Conservation (phyloP, 2,113 vertebrate genomes). For the Rhea pennata region DNA sequence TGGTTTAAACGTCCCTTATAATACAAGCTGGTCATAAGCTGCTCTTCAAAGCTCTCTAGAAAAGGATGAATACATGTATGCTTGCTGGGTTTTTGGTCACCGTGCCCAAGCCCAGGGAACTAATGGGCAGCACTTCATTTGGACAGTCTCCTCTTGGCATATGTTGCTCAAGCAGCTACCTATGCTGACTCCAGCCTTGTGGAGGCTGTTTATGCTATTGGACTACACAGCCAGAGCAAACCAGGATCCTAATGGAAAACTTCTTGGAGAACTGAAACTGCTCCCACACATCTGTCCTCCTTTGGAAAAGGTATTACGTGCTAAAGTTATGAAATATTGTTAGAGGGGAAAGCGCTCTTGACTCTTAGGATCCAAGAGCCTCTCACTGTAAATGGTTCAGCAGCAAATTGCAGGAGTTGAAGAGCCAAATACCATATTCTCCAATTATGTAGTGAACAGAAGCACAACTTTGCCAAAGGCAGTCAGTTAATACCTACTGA, state of each 20-base stretch:
- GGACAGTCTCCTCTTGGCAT: not conserved
- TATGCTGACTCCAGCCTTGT: not conserved
- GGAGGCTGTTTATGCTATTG: not conserved
- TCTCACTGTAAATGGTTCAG: not conserved
- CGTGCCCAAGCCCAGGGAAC: not conserved
- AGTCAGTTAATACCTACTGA: conserved; percentile 3
- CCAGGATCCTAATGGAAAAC: conserved; percentile 39
- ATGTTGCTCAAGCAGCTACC: not conserved
- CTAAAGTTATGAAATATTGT: conserved; percentile 46
- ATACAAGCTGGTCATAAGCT: not conserved
- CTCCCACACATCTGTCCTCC: conserved; percentile 50
- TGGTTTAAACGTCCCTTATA: not conserved
- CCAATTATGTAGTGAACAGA: not conserved
- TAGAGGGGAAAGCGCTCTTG: not conserved
- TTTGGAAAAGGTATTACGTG: conserved; percentile 45
- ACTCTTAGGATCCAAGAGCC: not conserved
- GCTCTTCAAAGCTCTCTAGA: not conserved
- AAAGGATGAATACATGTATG: not conserved
- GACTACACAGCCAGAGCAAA: not conserved
- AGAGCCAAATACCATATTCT: conserved; percentile 5
- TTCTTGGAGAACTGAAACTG: conserved; percentile 43
- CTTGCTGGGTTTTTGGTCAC: not conserved
- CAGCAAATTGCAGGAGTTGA: fast-evolving
- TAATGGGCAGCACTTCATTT: not conserved
- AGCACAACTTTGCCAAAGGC: not conserved